Evolutionary conservation across 2,888 invertebrate genomes (phyloP), one percentile per base, ranked within the genome.

Genomic region (Rhagophthalmus giganteus): DNA sequence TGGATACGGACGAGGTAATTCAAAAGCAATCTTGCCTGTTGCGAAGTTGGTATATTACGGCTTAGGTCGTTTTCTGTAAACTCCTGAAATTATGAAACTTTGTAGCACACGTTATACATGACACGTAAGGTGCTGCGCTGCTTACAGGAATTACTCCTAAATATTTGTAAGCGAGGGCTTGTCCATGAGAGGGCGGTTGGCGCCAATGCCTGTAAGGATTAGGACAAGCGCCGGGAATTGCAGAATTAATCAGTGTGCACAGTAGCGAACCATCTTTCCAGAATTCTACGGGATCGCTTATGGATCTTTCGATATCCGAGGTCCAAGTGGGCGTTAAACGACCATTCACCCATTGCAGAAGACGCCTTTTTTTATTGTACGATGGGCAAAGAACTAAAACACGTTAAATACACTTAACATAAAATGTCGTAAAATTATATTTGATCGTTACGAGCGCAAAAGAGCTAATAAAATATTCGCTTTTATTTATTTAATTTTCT

Each of bases 211-310:
- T 61, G 37, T 72, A 69, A 0, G 75, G 73, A 2, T 82, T 82
- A 0, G 79, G 76, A 67, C 83, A 83, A 0, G 83, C 80, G 44
- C 82, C 83, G 0, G 83, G 82, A n/a, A 83, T 69, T 0, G 78
- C 79, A 4, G 78, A 74, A 59, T 83, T 82, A 41, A 84, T 71
- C 35, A 81, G 75, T 2, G 80, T 79, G 67, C 83, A 84, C 1
- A 84, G 69, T 12, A 83, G 74, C 66, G 82, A 80, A 8, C 83
- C 83, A 64, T 83, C 81, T 2, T 74, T 74, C 83, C 83, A 83
- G 7, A 74, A 64, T 16, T 70, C 67, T 13, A 78, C 76, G 2
- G 81, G 75, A 35, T 80, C 80, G 56, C 79, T 64, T n/a, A 77
- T 74, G 35, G 67, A 50, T 2, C 66, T 68, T 35, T 55, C 54